Conservation (phyloP, 2,113 vertebrate species). For the Uria lomvia region DNA sequence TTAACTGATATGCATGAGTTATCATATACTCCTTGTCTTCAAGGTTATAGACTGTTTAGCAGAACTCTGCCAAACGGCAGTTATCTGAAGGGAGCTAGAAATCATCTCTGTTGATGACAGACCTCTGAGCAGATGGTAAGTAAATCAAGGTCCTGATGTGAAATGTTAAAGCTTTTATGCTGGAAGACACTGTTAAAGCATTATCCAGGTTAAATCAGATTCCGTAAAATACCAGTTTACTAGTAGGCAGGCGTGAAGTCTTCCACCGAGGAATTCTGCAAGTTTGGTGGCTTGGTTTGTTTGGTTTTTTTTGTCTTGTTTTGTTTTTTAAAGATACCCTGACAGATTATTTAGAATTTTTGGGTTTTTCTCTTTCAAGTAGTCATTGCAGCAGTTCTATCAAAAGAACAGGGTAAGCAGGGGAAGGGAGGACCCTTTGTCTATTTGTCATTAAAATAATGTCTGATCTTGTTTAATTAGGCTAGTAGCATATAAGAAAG, state of each 20-base stretch:
- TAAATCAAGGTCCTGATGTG: slow-evolving; percentile 76
- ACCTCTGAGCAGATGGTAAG: slow-evolving; percentile 76
- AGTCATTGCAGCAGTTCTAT: not conserved
- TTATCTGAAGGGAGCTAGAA: slow-evolving; percentile 72
- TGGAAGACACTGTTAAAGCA: slow-evolving; percentile 65
- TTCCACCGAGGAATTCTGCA: slow-evolving; percentile 10
- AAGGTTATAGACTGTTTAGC: slow-evolving; percentile 72
- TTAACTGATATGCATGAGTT: slow-evolving; percentile 57
- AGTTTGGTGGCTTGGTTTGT: not conserved
- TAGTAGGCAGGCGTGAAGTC: slow-evolving; percentile 47
- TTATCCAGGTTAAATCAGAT: slow-evolving; percentile 62
- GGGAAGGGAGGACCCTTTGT: not conserved
- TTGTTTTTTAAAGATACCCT: not conserved
- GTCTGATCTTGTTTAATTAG: not conserved
- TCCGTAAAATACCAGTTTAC: not conserved
- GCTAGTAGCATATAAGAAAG: not conserved
- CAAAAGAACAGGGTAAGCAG: not conserved
- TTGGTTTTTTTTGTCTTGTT: not conserved
- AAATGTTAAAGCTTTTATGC: slow-evolving; percentile 68
- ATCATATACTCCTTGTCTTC: slow-evolving; percentile 63
- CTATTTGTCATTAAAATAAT: not conserved
- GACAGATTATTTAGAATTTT: not conserved
- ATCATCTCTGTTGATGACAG: slow-evolving; percentile 72
- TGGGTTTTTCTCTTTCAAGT: not conserved
- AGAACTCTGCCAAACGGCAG: slow-evolving; percentile 70